A percentile compares a stretch with the other conserved stretches of the same genome.
Evolutionary conservation across 2,113 vertebrate genomes (phyloP).

Genomic region (Sardina pilchardus): DNA sequence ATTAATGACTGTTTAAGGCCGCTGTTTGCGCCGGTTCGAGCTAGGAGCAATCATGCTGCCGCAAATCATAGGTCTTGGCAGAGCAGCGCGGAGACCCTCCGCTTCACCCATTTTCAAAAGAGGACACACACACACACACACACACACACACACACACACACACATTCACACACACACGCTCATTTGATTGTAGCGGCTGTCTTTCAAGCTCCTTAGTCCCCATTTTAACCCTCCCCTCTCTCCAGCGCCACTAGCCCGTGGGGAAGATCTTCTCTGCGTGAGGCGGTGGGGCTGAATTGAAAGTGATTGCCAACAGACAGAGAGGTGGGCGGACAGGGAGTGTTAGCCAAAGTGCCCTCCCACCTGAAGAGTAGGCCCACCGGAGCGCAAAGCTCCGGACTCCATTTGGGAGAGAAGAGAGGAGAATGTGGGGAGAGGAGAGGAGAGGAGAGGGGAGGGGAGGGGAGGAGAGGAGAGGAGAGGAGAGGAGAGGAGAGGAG

Average conservation of each 20-base stretch:
- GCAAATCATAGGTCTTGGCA: background rate
- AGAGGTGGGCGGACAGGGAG: conserved; percentile 36
- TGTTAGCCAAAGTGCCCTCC: conserved; percentile 30
- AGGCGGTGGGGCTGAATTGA: conserved; percentile 41
- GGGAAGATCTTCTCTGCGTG: conserved; percentile 39
- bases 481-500: background rate
- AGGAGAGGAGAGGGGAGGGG: background rate
- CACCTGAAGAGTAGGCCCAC: conserved; percentile 36
- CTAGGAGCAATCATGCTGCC: background rate
- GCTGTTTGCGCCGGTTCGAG: background rate
- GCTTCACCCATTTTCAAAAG: background rate
- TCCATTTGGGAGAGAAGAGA: background rate
- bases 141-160: no score
- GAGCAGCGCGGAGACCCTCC: background rate
- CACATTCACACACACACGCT: no score
- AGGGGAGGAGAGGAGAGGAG: background rate
- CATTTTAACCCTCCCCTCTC: background rate
- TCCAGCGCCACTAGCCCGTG: background rate
- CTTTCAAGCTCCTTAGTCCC: conserved; percentile 2
- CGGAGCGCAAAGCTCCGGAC: background rate
- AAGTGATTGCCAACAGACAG: conserved; percentile 43
- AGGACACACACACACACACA: no score
- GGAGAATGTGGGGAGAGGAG: background rate
- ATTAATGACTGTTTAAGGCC: background rate
- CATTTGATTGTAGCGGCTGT: background rate